Evolutionary conservation across 2,113 vertebrate species (phyloP).

Genomic region (Coptodon rendalli): DNA sequence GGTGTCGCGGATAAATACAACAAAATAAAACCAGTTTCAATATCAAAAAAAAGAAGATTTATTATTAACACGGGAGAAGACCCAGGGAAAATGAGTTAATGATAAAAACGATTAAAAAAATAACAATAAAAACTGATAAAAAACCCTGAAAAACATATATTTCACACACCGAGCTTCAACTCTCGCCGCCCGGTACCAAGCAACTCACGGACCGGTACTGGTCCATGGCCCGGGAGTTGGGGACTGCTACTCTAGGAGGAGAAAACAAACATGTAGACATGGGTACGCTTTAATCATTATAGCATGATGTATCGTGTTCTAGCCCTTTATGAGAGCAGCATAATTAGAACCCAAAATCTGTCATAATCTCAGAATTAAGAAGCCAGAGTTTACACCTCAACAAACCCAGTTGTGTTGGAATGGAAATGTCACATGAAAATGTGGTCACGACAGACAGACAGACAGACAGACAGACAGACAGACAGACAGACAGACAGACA

Average conservation of each 20-base stretch:
- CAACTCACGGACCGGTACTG: too few relatives aligned
- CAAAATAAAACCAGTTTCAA: too few relatives aligned
- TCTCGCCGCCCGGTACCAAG: too few relatives aligned
- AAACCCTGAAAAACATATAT: too few relatives aligned
- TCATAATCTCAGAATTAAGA: background rate
- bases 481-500: accelerated
- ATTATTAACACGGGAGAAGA: too few relatives aligned
- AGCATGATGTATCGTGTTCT: background rate
- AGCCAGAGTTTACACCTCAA: background rate
- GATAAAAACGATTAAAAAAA: too few relatives aligned
- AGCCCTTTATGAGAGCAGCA: background rate
- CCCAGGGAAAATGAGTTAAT: too few relatives aligned
- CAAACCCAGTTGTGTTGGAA: background rate
- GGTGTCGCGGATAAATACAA: too few relatives aligned
- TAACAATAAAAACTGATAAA: too few relatives aligned
- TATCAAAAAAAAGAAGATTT: too few relatives aligned
- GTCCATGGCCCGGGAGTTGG: too few relatives aligned
- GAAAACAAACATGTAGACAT: background rate
- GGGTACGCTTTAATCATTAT: background rate
- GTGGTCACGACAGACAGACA: accelerated
- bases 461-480: accelerated
- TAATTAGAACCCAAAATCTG: background rate
- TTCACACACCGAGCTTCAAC: too few relatives aligned
- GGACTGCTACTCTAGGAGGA: background rate
- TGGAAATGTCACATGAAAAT: background rate